A percentile compares a stretch with the other conserved stretches of the same genome.
These are phyloP conservation scores for Chalcis sispes DNA, from an alignment of 2,888 invertebrate species.

Conservation along the genomic window DNA sequence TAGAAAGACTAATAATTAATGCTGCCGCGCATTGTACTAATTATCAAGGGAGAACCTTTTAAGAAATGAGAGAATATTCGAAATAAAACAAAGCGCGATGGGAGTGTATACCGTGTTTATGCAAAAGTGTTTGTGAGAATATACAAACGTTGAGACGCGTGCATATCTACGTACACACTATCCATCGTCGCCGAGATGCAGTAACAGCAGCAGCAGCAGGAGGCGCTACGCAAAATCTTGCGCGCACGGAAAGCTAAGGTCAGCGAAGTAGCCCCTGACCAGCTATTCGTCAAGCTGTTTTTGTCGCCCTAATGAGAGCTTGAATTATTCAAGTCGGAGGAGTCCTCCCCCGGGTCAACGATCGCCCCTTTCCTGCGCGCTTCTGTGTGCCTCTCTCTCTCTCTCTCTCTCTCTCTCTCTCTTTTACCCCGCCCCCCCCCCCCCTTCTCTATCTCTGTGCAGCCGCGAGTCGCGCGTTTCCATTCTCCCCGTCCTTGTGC, in stretches of 20 bases:
- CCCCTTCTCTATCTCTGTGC: neutral
- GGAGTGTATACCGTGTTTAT: too few species aligned
- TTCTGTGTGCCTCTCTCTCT: neutral
- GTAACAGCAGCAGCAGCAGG: neutral
- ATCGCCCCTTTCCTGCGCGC: slow-evolving; percentile 49
- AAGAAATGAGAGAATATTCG: slow-evolving; percentile 76
- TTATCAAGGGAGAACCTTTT: slow-evolving; percentile 75
- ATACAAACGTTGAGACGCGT: slow-evolving; percentile 43
- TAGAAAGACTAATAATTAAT: slow-evolving; percentile 76
- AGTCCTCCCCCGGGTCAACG: slow-evolving; percentile 60
- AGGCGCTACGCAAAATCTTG: slow-evolving; percentile 42
- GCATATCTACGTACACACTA: neutral
- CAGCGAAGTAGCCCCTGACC: slow-evolving; percentile 58
- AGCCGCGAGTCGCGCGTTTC: neutral
- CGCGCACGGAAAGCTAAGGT: slow-evolving; percentile 60
- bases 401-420: too few species aligned
- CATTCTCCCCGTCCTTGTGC: neutral
- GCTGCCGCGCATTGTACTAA: slow-evolving; percentile 75
- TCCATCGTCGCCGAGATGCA: slow-evolving; percentile 6
- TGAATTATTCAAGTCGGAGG: slow-evolving; percentile 74
- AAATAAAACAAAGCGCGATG: slow-evolving; percentile 74
- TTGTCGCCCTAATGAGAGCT: slow-evolving; percentile 76
- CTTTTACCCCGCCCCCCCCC: neutral
- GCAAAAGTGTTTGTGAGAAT: slow-evolving; percentile 26
- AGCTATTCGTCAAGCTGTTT: slow-evolving; percentile 77